These are phyloP conservation scores for Apteryx owenii DNA, from an alignment of 2,113 vertebrate genomes.

Conservation along the genomic window DNA sequence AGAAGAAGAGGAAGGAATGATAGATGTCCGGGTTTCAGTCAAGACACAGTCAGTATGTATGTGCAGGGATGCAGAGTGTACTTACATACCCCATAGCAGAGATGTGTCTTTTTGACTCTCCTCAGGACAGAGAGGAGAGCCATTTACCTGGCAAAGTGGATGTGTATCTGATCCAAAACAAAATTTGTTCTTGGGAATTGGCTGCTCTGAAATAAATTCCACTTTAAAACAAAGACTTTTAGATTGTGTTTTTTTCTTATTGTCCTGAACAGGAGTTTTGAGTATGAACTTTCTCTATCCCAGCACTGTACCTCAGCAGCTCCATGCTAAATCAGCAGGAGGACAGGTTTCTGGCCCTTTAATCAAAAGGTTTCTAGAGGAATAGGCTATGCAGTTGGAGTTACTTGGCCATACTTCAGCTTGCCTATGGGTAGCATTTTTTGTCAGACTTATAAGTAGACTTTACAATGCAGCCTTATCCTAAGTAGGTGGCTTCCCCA, in stretches of 20 bases:
- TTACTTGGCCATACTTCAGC: conserved; percentile 9
- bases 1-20: neutral
- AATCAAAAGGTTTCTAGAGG: neutral
- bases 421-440: neutral
- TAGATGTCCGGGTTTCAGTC: neutral
- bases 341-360: neutral
- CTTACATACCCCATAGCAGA: neutral
- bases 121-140: neutral
- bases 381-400: neutral
- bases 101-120: neutral
- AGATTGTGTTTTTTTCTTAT: neutral
- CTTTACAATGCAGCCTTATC: neutral
- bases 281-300: neutral
- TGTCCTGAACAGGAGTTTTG: neutral
- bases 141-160: neutral
- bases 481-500: neutral
- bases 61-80: neutral
- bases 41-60: neutral
- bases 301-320: neutral
- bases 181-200: neutral
- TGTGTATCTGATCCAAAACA: neutral
- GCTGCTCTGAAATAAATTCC: neutral
- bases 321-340: neutral
- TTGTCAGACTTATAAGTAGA: neutral
- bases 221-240: neutral